Evolutionary conservation across 92 coral and sea anemone genomes (phyloP).

Genomic region (Epizoanthus ramosus): DNA sequence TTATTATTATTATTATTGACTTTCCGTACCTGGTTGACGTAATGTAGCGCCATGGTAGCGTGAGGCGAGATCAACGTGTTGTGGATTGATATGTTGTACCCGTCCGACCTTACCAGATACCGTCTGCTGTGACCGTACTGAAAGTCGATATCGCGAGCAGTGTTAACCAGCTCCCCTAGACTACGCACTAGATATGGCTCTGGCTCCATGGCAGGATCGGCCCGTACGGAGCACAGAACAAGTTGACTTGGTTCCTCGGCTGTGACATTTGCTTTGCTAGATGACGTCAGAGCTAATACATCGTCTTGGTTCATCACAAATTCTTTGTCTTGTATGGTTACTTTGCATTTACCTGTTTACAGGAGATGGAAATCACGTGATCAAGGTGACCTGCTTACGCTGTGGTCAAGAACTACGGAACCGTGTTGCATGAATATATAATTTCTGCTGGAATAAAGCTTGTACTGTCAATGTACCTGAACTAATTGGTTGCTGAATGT

Average conservation of each 20-base stretch:
- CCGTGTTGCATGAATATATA: too few species aligned
- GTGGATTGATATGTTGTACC: constrained; percentile 31
- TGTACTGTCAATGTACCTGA: too few species aligned
- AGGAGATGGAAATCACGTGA: too few species aligned
- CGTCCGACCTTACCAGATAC: constrained; percentile 15
- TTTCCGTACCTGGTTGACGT: constrained; percentile 13
- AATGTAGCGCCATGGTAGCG: neutral
- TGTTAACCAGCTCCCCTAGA: constrained; percentile 6
- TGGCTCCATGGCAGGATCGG: constrained; percentile 1
- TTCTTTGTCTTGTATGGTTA: too few species aligned
- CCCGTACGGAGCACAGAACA: constrained; percentile 14
- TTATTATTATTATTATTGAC: too few species aligned
- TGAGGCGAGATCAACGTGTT: neutral
- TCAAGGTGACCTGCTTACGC: too few species aligned
- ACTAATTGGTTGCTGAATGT: too few species aligned
- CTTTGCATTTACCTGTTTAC: too few species aligned
- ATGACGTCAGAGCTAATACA: neutral
- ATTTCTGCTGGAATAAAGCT: too few species aligned
- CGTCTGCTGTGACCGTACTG: constrained; percentile 15
- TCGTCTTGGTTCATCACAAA: too few species aligned
- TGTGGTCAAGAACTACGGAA: too few species aligned
- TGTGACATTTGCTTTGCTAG: constrained; percentile 19
- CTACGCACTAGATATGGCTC: constrained; percentile 20
- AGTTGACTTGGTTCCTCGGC: neutral
- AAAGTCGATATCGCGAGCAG: constrained; percentile 26